Conservation (phyloP, 1,140 invertebrate species). For the Drosophila virilis region DNA sequence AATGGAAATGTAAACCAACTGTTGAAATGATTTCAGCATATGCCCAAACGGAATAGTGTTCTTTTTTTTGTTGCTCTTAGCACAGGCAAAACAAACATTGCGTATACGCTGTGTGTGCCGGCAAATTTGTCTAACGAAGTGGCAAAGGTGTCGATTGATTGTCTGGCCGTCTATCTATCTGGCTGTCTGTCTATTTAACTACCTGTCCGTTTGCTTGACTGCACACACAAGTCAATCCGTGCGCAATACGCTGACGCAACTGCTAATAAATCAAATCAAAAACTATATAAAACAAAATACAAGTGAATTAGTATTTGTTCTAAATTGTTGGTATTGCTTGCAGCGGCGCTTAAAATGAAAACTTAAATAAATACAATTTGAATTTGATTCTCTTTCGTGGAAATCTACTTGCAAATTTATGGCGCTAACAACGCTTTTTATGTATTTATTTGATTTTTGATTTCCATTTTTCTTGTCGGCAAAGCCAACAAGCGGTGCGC, state of each 20-base stretch:
- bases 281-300: slow-evolving; percentile 50
- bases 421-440: slow-evolving; percentile 49
- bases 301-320: slow-evolving; percentile 1
- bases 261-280: slow-evolving; percentile 71
- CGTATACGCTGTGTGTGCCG: slow-evolving; percentile 43
- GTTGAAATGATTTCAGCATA: slow-evolving; percentile 2
- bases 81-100: slow-evolving; percentile 16
- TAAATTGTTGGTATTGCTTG: slow-evolving; percentile 51
- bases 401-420: slow-evolving; percentile 79
- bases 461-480: slow-evolving; percentile 55
- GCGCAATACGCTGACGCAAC: slow-evolving; percentile 54
- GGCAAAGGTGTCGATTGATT: slow-evolving; percentile 52
- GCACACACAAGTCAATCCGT: slow-evolving; percentile 31
- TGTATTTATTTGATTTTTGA: slow-evolving; percentile 74
- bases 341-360: slow-evolving; percentile 41
- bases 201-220: slow-evolving; percentile 2
- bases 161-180: slow-evolving; percentile 8
- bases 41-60: neutral
- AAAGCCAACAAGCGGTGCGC: slow-evolving; percentile 50
- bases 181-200: slow-evolving; percentile 1
- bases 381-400: slow-evolving; percentile 43
- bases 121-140: slow-evolving; percentile 36
- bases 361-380: slow-evolving; percentile 54
- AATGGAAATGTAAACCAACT: slow-evolving; percentile 12
- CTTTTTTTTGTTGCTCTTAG: neutral